These are phyloP conservation scores for Hyalella azteca DNA, from an alignment of 2,888 invertebrate genomes.

Conservation along the genomic window DNA sequence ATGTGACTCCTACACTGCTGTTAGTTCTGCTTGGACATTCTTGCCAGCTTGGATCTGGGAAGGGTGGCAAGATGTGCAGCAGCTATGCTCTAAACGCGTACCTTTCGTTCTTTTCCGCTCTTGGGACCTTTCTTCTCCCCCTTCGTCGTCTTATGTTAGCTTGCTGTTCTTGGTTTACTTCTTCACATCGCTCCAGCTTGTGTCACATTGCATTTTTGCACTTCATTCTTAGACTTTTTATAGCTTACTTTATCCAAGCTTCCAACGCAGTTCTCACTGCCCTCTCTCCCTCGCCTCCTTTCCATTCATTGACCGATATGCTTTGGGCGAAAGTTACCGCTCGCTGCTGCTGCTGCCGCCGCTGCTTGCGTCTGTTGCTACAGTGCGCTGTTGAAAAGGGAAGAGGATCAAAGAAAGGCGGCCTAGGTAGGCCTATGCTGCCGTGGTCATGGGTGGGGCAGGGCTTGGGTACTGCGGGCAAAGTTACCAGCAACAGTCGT, in stretches of 20 bases:
- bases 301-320: constrained; percentile 6
- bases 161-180: neutral
- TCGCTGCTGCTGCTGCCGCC: constrained; percentile 13
- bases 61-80: too few relatives aligned
- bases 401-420: constrained; percentile 15
- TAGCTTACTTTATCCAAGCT: neutral
- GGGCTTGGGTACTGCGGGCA: constrained; percentile 16
- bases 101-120: neutral
- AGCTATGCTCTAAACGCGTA: neutral
- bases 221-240: neutral
- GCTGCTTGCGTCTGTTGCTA: constrained; percentile 32
- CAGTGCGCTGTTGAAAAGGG: constrained; percentile 27
- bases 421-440: constrained; percentile 13
- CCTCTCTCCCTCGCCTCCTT: constrained; percentile 3
- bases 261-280: neutral
- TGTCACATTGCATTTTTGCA: neutral
- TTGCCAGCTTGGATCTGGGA: too few relatives aligned
- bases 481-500: constrained; percentile 36
- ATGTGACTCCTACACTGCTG: neutral
- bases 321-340: constrained; percentile 23
- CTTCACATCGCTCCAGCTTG: neutral
- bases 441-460: constrained; percentile 10
- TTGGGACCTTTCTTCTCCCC: neutral
- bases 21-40: constrained; percentile 1
- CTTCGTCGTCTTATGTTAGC: neutral